Percentiles rank a stretch among this genome's conserved stretches.
Conservation (phyloP, 2,113 vertebrate genomes). For the Colinus virginianus region DNA sequence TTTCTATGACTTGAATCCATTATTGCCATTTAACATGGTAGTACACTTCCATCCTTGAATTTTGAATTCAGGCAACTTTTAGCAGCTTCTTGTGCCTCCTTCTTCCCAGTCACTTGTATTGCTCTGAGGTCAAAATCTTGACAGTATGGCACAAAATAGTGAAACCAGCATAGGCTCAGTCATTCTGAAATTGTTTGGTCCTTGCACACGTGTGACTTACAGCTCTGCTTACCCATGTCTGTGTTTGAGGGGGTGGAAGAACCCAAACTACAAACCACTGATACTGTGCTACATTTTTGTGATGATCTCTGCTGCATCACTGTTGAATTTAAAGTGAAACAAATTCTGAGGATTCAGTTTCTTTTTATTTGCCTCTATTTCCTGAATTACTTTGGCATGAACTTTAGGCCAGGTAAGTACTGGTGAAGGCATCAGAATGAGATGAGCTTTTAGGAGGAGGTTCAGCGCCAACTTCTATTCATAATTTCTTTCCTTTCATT, state of each 20-base stretch:
- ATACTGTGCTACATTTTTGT: neutral
- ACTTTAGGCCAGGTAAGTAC: neutral
- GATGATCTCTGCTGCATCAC: neutral
- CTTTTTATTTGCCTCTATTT: neutral
- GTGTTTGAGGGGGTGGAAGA: neutral
- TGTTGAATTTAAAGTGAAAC: neutral
- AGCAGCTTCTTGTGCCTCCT: neutral
- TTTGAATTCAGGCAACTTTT: neutral
- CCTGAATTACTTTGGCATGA: neutral
- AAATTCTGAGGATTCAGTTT: neutral
- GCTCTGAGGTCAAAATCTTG: neutral
- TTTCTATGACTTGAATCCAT: neutral
- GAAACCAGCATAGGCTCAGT: neutral
- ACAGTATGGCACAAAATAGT: neutral
- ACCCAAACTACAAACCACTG: accelerated
- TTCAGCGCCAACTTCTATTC: neutral
- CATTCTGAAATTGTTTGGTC: neutral
- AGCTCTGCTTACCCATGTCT: too few species aligned
- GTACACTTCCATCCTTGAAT: neutral
- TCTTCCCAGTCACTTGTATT: accelerated
- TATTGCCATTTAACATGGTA: neutral
- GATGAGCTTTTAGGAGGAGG: neutral
- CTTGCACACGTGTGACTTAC: neutral
- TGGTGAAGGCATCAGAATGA: neutral
- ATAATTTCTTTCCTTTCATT: neutral